A percentile compares a stretch with the other conserved stretches of the same genome.
Evolutionary conservation across 2,113 vertebrate genomes (phyloP).

Genomic region (Sturnira hondurensis): DNA sequence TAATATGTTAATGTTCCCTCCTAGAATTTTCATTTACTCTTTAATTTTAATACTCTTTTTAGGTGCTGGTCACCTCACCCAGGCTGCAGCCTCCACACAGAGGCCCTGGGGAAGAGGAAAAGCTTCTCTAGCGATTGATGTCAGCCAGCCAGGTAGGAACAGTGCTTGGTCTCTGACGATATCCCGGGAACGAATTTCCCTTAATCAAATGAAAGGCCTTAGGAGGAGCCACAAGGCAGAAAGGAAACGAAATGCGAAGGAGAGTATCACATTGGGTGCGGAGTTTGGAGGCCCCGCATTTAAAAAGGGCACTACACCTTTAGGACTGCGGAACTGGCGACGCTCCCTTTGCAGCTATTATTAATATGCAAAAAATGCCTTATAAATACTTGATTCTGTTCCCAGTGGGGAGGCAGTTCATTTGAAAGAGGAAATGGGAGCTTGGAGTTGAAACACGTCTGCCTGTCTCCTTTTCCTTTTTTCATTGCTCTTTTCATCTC

Average conservation of each 20-base stretch:
- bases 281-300: slow-evolving; percentile 42
- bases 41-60: slow-evolving; percentile 26
- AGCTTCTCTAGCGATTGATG: slow-evolving; percentile 17
- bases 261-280: not conserved
- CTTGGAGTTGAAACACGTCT: slow-evolving; percentile 71
- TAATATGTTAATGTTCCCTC: not conserved
- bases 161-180: not conserved
- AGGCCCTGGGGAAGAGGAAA: not conserved
- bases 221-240: slow-evolving; percentile 44
- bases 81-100: not conserved
- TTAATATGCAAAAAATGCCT: slow-evolving; percentile 79
- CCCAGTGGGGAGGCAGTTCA: slow-evolving; percentile 75
- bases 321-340: slow-evolving; percentile 52
- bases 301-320: slow-evolving; percentile 47
- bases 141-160: not conserved
- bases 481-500: slow-evolving; percentile 71
- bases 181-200: slow-evolving; percentile 42
- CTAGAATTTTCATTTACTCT: slow-evolving; percentile 34
- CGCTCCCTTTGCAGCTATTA: slow-evolving; percentile 65
- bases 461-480: slow-evolving; percentile 61
- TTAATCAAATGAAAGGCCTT: slow-evolving; percentile 58
- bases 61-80: slow-evolving; percentile 17
- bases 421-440: slow-evolving; percentile 76
- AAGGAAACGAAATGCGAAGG: not conserved
- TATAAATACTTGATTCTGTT: slow-evolving; percentile 80